Base-by-base conservation (phyloP, 2,888 invertebrate species). In the Leptura quadrifasciata region DNA sequence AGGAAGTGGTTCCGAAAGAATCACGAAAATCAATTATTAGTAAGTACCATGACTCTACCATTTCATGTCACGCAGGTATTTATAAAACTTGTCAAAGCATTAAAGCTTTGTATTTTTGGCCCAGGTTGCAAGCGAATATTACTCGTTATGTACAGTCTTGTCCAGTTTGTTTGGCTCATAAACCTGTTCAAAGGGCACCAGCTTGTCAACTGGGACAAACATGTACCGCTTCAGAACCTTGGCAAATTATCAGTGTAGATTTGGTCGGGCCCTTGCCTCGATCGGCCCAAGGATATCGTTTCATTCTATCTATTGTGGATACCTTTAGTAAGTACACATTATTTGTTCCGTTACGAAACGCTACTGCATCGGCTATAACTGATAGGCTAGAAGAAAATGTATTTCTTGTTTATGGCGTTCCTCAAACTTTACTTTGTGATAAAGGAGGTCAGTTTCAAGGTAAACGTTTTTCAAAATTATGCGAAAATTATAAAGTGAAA, bases 361-460 rank as follows among this genome's bases (percentile, higher is more conserved):
- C 84, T n/a, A 81, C 81, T 6, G 76, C 81, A 0, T 54, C 17
- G 8, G 21, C 20, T 10, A 20, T 58, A 1, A 58, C 58, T 4
- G 20, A 20, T 15, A 58, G 10, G 15, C 0, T 27, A 18, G 47
- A 35, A 65, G 65, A 65, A 27, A 6, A 61, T 61, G 12, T 72
- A 15, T 61, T 72, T 17, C 24, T 61, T 82, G n/a, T 35, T 76
- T 80, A 10, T 86, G 82, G 83, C 15, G 83, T 83, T 0, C 75
- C 47, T 47, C 47, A 79, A 72, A 63, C 24, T 0, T 31, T 83
- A 5, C 81, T 83, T 18, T 75, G 76, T n/a, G 84, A 86, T 68
- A 86, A 85, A 76, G 85, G 85, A 0, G 72, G 67, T 2, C 83
- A 84, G 65, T 85, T 82, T 72, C 60, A 9, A 0, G 6, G 24